Percentiles rank a stretch among this genome's conserved stretches.
phyloP scores from a whole-genome alignment of 2,113 vertebrate genomes.

The Brienomyrus brachyistius region DNA sequence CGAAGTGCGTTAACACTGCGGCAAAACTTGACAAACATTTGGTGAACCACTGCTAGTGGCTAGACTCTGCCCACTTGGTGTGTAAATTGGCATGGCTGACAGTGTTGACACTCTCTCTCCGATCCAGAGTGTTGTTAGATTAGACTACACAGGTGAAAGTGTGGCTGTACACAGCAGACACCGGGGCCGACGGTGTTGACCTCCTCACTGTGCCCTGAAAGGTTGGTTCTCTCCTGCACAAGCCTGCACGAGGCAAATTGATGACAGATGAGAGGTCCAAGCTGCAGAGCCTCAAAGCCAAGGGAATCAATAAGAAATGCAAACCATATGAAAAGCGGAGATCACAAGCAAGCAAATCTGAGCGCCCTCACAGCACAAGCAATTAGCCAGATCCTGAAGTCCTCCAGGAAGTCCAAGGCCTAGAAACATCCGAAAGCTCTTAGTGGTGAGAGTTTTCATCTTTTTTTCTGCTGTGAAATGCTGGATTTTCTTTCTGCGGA shows the following conservation, averaged over 20 bases:
- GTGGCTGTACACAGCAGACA: not conserved
- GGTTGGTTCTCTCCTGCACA: not conserved
- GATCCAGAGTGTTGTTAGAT: not conserved
- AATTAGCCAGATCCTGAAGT: not conserved
- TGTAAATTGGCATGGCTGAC: not conserved
- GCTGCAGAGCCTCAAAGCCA: slow-evolving; percentile 11
- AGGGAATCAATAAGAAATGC: slow-evolving; percentile 27
- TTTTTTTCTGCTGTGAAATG: not conserved
- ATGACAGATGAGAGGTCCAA: slow-evolving; percentile 17
- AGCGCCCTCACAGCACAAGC: not conserved
- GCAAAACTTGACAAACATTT: not conserved
- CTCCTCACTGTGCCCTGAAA: not conserved
- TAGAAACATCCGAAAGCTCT: not conserved
- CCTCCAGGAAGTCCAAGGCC: not conserved
- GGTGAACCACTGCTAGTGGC: not conserved
- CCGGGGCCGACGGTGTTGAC: not conserved
- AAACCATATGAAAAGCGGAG: slow-evolving; percentile 29
- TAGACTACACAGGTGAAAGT: not conserved
- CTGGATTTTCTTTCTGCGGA: not conserved
- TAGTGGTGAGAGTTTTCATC: not conserved
- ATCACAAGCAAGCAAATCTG: slow-evolving; percentile 14
- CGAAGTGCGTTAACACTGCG: not conserved
- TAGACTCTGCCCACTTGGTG: not conserved
- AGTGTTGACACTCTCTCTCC: not conserved
- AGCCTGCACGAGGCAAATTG: not conserved